phyloP scores from a whole-genome alignment of 2,113 vertebrate genomes.

The Dinomys branickii region DNA sequence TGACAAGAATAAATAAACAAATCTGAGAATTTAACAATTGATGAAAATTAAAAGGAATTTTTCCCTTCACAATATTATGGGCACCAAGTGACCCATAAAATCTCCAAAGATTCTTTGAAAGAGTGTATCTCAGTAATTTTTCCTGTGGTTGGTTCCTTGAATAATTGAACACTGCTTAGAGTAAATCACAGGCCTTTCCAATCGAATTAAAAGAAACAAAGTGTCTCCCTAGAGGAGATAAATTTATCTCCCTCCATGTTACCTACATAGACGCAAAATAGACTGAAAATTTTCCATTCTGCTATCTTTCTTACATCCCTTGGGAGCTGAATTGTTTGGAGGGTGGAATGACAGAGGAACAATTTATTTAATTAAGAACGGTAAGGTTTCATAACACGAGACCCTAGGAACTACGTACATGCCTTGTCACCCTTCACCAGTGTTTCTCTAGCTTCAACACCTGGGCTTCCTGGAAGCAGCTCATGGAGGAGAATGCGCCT shows the following conservation, averaged over 20 bases:
- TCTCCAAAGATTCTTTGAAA: neutral
- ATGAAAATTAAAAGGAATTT: neutral
- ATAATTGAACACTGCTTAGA: neutral
- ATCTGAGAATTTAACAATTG: neutral
- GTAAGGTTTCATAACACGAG: neutral
- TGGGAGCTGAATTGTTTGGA: neutral
- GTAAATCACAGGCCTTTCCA: neutral
- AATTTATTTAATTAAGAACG: constrained; percentile 15
- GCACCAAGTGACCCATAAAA: neutral
- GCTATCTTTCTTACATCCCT: neutral
- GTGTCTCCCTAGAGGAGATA: neutral
- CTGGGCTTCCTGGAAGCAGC: neutral
- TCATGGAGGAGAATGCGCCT: neutral
- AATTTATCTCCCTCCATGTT: neutral
- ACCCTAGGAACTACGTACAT: neutral
- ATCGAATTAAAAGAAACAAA: neutral
- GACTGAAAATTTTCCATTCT: neutral
- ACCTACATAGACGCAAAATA: neutral
- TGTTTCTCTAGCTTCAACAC: neutral
- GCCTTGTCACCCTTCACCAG: neutral
- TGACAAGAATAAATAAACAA: neutral
- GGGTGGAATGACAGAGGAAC: neutral
- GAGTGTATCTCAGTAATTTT: neutral
- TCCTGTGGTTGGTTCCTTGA: neutral
- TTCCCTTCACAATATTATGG: neutral